Evolutionary conservation across 92 coral and sea anemone genomes (phyloP), one percentile per base, ranked within the genome.

Genomic region (Siderastrea radians): DNA sequence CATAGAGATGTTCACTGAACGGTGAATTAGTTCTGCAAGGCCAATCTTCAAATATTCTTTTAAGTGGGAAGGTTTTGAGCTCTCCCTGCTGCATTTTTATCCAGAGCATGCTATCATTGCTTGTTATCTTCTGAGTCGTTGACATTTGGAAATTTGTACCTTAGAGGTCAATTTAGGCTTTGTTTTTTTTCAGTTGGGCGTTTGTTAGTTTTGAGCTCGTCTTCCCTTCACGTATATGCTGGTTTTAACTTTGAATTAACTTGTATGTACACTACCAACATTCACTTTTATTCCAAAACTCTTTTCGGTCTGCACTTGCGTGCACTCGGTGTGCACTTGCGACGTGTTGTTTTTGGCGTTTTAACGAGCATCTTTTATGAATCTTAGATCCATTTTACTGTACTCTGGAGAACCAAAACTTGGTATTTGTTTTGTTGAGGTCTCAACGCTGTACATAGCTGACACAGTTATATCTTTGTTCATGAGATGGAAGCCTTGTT

Each of bases 31-130:
- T 61, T 14, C 8, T 49, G 86, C 17, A 3, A 48, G 67, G 51
- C 14, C 53, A 12, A 17, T 52, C 38, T 26, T 26, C 49, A 19
- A 43, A 17, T 8, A 9, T 61, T 77, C 26, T 19, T 61, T 55
- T 7, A 55, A 55, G 80, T 14, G 50, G 74, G 74, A 66, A 46
- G 71, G 70, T 47, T 78, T 60, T 16, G 7, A 47, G n/a, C 19
- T 45, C 46, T 16, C 70, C 38, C 48, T 75, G 8, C 47, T 78
- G 17, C 49, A 13, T 53, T 69, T 70, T 82, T 82, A 55, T 46
- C 12, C 44, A 13, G 26, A 59, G 50, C 52, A 16, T 38, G 11
- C 17, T 9, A 43, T 17, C 19, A 55, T 55, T 45, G 46, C 58
- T 82, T 43, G 11, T 55, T 58, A 4, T 3, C 65, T 12, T 45